These are phyloP conservation scores for Eriocheir sinensis DNA, from an alignment of 1,140 invertebrate species.

Conservation along the genomic window DNA sequence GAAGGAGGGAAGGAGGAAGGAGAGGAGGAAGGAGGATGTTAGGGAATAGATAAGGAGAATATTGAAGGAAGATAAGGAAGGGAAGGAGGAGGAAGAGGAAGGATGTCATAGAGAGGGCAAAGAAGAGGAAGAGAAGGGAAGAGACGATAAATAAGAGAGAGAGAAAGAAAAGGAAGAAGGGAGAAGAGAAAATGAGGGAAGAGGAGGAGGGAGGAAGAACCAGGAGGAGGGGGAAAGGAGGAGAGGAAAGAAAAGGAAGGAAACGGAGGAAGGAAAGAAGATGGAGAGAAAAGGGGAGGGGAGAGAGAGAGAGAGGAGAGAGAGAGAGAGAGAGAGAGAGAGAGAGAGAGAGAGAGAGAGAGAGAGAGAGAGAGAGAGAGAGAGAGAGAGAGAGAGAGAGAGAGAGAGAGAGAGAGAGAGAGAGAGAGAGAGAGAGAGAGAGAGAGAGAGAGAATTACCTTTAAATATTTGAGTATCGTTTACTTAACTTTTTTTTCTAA, in stretches of 20 bases:
- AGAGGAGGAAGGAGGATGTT: background rate
- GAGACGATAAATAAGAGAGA: background rate
- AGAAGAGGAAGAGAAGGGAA: background rate
- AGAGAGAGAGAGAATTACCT: no score
- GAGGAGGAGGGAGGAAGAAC: background rate
- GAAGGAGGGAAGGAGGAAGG: background rate
- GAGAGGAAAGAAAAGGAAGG: background rate
- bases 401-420: background rate
- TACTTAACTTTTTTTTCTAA: no score
- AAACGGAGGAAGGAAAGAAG: background rate
- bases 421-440: no score
- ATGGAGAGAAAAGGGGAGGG: background rate
- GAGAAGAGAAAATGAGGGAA: background rate
- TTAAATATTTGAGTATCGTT: no score
- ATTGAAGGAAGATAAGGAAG: background rate
- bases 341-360: background rate
- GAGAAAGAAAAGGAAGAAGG: background rate
- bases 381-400: background rate
- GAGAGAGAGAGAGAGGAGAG: background rate
- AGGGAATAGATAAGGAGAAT: background rate
- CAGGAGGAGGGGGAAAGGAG: background rate
- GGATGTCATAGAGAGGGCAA: background rate
- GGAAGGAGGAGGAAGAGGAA: background rate
- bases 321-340: background rate
- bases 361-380: background rate